Evolutionary conservation across 2,797 vertebrate genomes (phyloP).

Genomic region (Siniperca undulata): DNA sequence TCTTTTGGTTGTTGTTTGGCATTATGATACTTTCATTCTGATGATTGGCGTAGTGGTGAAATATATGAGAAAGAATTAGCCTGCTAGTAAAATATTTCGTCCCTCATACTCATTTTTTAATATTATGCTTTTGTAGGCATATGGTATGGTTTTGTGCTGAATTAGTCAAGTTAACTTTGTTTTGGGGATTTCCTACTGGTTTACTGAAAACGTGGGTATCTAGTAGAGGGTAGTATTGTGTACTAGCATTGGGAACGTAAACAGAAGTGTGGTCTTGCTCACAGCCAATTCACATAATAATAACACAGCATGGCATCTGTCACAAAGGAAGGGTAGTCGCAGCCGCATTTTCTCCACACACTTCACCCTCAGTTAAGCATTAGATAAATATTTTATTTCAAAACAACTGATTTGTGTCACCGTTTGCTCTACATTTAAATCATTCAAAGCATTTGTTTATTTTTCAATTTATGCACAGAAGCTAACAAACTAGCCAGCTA

Average conservation of each 20-base stretch:
- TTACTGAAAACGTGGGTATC: not conserved
- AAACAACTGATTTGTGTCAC: slow-evolving; percentile 3
- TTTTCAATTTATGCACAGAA: no score
- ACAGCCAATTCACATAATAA: not conserved
- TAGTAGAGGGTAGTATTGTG: not conserved
- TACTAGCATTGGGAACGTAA: not conserved
- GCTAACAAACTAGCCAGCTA: no score
- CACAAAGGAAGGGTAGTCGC: not conserved
- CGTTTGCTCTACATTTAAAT: not conserved
- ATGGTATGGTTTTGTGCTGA: not conserved
- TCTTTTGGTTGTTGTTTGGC: not conserved
- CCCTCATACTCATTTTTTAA: not conserved
- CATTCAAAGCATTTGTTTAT: not conserved
- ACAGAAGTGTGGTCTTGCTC: not conserved
- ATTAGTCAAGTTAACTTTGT: not conserved
- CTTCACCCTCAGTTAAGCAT: not conserved
- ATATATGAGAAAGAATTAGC: not conserved
- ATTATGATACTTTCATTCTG: not conserved
- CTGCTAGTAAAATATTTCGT: not conserved
- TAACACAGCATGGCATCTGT: not conserved
- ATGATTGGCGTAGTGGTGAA: not conserved
- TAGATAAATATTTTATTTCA: not conserved
- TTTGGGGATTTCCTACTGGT: not conserved
- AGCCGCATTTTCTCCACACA: not conserved
- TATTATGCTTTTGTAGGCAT: not conserved